Evolutionary conservation across 2,888 invertebrate genomes (phyloP), one percentile per base, ranked within the genome.

Genomic region (Aplocera efformata): DNA sequence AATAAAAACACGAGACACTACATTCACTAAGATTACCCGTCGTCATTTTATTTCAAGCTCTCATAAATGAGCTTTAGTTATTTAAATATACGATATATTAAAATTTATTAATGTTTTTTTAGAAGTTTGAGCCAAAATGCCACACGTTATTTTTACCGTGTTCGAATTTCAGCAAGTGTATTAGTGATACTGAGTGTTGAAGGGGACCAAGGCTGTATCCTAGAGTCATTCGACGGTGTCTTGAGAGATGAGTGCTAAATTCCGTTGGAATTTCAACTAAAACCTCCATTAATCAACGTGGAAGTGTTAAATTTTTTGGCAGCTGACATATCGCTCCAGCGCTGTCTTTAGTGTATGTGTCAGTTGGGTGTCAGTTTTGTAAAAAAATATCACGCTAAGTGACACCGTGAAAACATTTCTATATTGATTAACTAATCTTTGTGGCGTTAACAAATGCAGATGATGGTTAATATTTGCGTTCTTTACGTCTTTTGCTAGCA

Each of bases 51-150:
- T 67, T 61, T 60, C 46, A 40, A 58, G 56, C 48, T 43, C 58
- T 58, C 39, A 39, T 58, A 61, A 64, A 66, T 63, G 60, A 62
- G 60, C 61, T 62, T 68, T 62, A 69, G 63, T 71, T 61, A 71
- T 71, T 71, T 72, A 69, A 69, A 66, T 63, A 61, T 42, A 63
- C 61, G 60, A 66, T 69, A 66, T 67, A 66, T 66, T 70, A 60
- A 65, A 68, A 75, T 72, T 67, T 72, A 78, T 76, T 71, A 69
- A 69, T 65, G 68, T 67, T 70, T 69, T 73, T 72, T 69, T 58
- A 68, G 73, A 65, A 56, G 66, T 62, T 58, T 56, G 74, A 72
- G 79, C 78, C 77, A 76, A 76, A 66, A 55, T 32, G 10, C 13
- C 24, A 7, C 3, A 30, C 32, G 42, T 44, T 48, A 48, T 43